Percentiles rank a stretch among this genome's conserved stretches.
Evolutionary conservation across 2,797 vertebrate genomes (phyloP).

Genomic region (Falco berigora): DNA sequence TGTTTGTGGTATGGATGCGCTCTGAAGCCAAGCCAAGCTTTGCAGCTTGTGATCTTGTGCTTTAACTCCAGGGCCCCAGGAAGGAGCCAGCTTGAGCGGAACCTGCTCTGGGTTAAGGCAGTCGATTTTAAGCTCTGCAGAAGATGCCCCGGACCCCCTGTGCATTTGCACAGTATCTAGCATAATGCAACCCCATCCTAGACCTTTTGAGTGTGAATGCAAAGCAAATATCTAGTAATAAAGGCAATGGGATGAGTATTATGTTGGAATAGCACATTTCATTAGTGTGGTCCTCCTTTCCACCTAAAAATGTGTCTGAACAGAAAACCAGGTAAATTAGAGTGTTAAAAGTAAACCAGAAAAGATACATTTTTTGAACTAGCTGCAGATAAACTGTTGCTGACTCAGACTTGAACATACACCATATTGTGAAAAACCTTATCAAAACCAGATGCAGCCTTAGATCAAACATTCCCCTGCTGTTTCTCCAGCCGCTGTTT

Average conservation of each 20-base stretch:
- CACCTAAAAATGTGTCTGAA: background rate
- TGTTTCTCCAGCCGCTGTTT: background rate
- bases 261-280: background rate
- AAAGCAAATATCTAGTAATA: background rate
- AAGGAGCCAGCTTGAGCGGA: background rate
- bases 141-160: background rate
- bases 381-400: background rate
- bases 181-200: background rate
- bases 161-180: background rate
- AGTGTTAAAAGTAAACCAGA: background rate
- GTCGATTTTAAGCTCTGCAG: background rate
- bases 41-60: background rate
- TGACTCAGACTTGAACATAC: background rate
- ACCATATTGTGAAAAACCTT: background rate
- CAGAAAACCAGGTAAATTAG: background rate
- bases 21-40: background rate
- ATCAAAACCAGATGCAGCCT: background rate
- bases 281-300: background rate
- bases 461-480: background rate
- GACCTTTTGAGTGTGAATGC: background rate
- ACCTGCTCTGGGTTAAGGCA: background rate
- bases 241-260: background rate
- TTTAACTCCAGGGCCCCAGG: background rate
- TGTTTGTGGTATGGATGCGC: background rate
- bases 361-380: background rate